A percentile compares a stretch with the other conserved stretches of the same genome.
Conservation (phyloP, 2,113 vertebrate species). For the Propithecus coquereli region DNA sequence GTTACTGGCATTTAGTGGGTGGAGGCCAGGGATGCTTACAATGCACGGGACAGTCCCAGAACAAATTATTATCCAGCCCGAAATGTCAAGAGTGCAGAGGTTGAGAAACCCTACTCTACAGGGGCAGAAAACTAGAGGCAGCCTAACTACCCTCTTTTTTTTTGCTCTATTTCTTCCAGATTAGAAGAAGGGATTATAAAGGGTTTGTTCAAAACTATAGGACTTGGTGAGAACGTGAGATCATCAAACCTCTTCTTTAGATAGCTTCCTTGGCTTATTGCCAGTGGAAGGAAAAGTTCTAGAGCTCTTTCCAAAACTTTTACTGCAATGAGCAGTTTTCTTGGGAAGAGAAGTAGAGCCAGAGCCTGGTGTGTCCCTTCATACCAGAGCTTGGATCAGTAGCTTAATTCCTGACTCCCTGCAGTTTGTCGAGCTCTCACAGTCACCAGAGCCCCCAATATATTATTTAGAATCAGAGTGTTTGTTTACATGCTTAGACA, state of each 20-base stretch:
- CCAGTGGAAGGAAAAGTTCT: not conserved
- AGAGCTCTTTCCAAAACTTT: conserved; percentile 6
- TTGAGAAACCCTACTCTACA: not conserved
- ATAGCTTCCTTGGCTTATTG: not conserved
- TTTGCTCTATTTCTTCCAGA: not conserved
- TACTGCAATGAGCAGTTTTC: not conserved
- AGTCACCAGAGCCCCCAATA: not conserved
- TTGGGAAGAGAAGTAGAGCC: not conserved
- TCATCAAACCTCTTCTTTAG: not conserved
- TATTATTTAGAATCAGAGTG: conserved; percentile 49
- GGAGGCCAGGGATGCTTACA: not conserved
- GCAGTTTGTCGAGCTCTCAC: not conserved
- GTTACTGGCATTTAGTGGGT: not conserved
- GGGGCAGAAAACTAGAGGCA: not conserved
- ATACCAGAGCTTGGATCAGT: not conserved
- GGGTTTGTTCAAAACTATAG: not conserved
- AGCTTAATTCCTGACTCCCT: not conserved
- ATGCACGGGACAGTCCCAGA: not conserved
- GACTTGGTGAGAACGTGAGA: not conserved
- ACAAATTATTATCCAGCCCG: not conserved
- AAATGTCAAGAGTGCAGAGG: conserved; percentile 6
- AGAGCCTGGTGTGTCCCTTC: not conserved
- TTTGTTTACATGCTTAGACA: conserved; percentile 64
- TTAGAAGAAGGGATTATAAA: not conserved
- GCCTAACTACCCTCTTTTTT: not conserved